A percentile compares a stretch with the other conserved stretches of the same genome.
phyloP scores from a whole-genome alignment of 2,113 vertebrate species.

The Capricornis sumatraensis region DNA sequence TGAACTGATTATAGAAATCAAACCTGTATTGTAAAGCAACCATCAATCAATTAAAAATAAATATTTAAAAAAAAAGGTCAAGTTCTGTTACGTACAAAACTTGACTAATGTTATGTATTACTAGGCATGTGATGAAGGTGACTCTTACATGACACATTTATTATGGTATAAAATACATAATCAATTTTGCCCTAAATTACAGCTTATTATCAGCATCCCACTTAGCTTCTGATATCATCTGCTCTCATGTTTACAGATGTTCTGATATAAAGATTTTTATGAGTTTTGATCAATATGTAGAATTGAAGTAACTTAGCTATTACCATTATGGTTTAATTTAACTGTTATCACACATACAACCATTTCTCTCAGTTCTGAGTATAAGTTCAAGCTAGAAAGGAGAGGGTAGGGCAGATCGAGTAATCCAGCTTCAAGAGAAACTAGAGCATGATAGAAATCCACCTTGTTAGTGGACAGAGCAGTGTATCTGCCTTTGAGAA shows the following conservation, averaged over 20 bases:
- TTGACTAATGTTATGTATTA: background rate
- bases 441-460: constrained; percentile 78
- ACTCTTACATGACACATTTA: background rate
- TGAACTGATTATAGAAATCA: background rate
- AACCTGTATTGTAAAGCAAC: background rate
- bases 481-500: constrained; percentile 45
- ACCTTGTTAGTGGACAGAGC: constrained; percentile 69
- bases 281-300: background rate
- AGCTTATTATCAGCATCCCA: background rate
- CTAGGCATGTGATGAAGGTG: background rate
- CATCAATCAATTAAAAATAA: background rate
- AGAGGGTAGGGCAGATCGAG: constrained; percentile 40
- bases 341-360: background rate
- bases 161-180: background rate
- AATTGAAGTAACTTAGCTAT: background rate
- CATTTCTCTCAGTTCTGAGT: background rate
- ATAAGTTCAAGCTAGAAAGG: background rate
- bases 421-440: constrained; percentile 70
- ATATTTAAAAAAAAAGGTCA: background rate
- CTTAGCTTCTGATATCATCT: background rate
- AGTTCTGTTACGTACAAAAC: background rate
- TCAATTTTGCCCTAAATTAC: background rate
- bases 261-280: background rate
- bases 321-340: background rate
- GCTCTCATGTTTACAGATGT: background rate